phyloP scores from a whole-genome alignment of 1,140 invertebrate species.

The Caenorhabditis remanei region DNA sequence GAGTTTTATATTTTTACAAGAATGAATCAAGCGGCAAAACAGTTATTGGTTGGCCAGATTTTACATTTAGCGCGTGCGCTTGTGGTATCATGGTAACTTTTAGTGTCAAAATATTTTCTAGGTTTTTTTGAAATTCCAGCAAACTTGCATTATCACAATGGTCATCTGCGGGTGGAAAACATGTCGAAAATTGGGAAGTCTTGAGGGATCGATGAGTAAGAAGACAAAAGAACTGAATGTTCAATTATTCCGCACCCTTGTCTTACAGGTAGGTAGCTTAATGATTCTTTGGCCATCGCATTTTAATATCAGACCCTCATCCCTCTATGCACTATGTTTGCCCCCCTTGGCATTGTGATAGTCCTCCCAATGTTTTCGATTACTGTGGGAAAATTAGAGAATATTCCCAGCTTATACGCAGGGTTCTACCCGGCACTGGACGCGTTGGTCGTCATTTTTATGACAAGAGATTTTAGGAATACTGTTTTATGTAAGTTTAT shows the following conservation, averaged over 20 bases:
- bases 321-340: not conserved
- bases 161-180: not conserved
- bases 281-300: not conserved
- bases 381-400: not conserved
- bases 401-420: conserved; percentile 1
- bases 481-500: conserved; percentile 2
- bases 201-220: not conserved
- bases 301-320: not conserved
- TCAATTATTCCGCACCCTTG: not conserved
- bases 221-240: not conserved
- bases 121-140: not conserved
- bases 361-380: not conserved
- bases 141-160: not conserved
- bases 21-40: too few relatives aligned
- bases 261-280: not conserved
- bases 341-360: not conserved
- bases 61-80: not conserved
- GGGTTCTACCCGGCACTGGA: not conserved
- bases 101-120: not conserved
- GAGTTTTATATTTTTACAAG: too few relatives aligned
- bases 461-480: conserved; percentile 4
- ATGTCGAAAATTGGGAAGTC: not conserved
- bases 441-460: not conserved
- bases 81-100: not conserved
- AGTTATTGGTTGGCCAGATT: too few relatives aligned